These are phyloP conservation scores for Mycteria americana DNA, from an alignment of 2,797 vertebrate species.

Conservation along the genomic window DNA sequence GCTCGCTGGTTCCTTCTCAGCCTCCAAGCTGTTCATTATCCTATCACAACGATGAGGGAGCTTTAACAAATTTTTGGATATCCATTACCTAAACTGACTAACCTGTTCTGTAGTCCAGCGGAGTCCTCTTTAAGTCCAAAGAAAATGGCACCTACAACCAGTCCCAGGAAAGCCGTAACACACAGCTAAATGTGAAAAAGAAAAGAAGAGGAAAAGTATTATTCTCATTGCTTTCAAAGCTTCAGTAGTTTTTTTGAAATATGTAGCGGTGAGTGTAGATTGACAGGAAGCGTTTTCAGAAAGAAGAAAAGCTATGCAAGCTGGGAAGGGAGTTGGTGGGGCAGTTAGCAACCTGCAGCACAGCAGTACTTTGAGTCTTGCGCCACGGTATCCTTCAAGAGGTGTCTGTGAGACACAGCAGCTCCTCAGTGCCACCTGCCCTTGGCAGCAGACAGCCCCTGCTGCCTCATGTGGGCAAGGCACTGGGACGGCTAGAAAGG, in stretches of 20 bases:
- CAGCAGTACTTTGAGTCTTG: too few species aligned
- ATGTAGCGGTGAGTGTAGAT: not conserved
- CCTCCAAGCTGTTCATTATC: not conserved
- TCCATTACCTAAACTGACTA: conserved; percentile 11
- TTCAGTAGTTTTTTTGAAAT: not conserved
- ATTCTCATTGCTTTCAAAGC: not conserved
- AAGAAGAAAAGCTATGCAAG: not conserved
- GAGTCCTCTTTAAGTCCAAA: conserved; percentile 80
- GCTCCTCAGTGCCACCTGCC: not conserved
- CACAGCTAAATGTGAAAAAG: conserved; percentile 29
- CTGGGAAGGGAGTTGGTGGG: not conserved
- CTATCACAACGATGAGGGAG: not conserved
- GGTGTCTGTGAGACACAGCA: not conserved
- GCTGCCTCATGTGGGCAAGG: not conserved
- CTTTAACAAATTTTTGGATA: not conserved
- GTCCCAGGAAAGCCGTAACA: conserved; percentile 81
- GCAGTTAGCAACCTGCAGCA: not conserved
- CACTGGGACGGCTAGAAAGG: not conserved
- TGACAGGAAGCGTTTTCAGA: not conserved
- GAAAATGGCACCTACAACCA: conserved; percentile 90
- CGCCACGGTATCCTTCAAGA: rapidly evolving
- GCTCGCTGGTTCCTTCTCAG: not conserved
- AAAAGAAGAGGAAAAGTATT: not conserved
- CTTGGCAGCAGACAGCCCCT: rapidly evolving
- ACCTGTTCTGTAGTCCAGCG: conserved; percentile 93